Percentiles rank a stretch among this genome's conserved stretches.
phyloP scores from a whole-genome alignment of 2,888 invertebrate species.

The Hirtodrosophila duncani region DNA sequence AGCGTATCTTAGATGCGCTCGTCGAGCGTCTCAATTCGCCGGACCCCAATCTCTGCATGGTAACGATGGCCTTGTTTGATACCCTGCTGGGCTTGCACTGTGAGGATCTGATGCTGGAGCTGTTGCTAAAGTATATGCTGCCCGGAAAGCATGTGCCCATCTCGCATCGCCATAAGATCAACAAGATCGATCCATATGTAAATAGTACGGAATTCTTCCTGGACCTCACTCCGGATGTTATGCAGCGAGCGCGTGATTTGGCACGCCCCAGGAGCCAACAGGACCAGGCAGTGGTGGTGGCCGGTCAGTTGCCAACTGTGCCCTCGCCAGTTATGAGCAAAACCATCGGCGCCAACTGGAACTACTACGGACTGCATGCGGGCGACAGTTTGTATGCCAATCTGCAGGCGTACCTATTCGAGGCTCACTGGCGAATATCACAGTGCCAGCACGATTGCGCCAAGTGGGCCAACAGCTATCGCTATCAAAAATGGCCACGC shows the following conservation, averaged over 20 bases:
- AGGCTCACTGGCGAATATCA: slow-evolving; percentile 88
- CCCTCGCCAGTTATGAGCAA: slow-evolving; percentile 76
- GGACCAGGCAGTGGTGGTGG: not conserved
- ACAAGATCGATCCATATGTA: slow-evolving; percentile 86
- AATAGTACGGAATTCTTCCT: slow-evolving; percentile 87
- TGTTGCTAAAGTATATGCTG: slow-evolving; percentile 90
- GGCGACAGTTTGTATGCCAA: slow-evolving; percentile 87
- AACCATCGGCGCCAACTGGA: slow-evolving; percentile 80
- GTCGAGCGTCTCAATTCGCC: slow-evolving; percentile 87
- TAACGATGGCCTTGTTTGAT: slow-evolving; percentile 93
- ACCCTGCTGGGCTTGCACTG: slow-evolving; percentile 94
- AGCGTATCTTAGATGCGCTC: slow-evolving; percentile 88
- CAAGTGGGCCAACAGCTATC: slow-evolving; percentile 89
- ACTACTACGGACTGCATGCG: slow-evolving; percentile 79
- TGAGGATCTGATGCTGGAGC: slow-evolving; percentile 96
- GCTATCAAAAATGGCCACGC: slow-evolving; percentile 79
- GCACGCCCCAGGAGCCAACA: slow-evolving; percentile 72
- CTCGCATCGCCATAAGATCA: slow-evolving; percentile 86
- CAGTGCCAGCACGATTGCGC: slow-evolving; percentile 86
- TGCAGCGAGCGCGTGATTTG: slow-evolving; percentile 76
- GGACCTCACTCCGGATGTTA: slow-evolving; percentile 83
- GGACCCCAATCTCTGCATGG: slow-evolving; percentile 89
- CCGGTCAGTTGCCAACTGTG: slow-evolving; percentile 48
- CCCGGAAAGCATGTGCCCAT: slow-evolving; percentile 87
- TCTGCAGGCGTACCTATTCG: slow-evolving; percentile 91